Percentiles rank a stretch among this genome's conserved stretches.
Conservation (phyloP, 1,140 invertebrate genomes). For the Drosophila bocqueti region DNA sequence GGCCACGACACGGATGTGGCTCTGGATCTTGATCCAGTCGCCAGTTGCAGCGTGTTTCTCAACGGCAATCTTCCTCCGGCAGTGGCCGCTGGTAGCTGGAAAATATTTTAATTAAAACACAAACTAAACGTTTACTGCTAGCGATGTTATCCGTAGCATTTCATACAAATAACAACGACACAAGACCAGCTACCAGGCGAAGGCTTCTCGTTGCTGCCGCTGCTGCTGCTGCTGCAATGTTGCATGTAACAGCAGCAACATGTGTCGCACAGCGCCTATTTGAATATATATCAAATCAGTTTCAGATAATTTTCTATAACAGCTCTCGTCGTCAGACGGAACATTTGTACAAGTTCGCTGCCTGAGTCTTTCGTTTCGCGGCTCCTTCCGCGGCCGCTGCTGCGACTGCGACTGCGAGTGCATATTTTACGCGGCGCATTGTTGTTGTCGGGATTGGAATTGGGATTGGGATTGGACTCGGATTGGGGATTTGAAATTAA, state of each 20-base stretch:
- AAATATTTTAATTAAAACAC: constrained; percentile 84
- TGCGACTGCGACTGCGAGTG: constrained; percentile 47
- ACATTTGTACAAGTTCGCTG: constrained; percentile 77
- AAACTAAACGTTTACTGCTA: constrained; percentile 81
- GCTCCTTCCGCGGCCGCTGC: constrained; percentile 4
- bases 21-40: constrained; percentile 66
- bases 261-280: constrained; percentile 81
- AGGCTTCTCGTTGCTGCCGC: constrained; percentile 16
- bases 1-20: constrained; percentile 62
- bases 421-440: constrained; percentile 78
- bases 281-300: constrained; percentile 84
- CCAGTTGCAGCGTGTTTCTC: constrained; percentile 34
- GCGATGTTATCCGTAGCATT: constrained; percentile 73
- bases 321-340: constrained; percentile 54
- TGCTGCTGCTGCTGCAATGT: constrained; percentile 67
- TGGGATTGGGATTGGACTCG: constrained; percentile 33
- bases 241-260: constrained; percentile 79
- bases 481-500: constrained; percentile 66
- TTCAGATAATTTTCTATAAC: constrained; percentile 83
- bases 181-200: constrained; percentile 42
- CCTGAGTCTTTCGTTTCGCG: constrained; percentile 77
- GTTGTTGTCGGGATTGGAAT: constrained; percentile 47
- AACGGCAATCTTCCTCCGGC: constrained; percentile 39
- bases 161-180: constrained; percentile 67
- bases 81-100: constrained; percentile 31